phyloP scores from a whole-genome alignment of 2,113 vertebrate genomes.

The Rhynchomys soricoides region DNA sequence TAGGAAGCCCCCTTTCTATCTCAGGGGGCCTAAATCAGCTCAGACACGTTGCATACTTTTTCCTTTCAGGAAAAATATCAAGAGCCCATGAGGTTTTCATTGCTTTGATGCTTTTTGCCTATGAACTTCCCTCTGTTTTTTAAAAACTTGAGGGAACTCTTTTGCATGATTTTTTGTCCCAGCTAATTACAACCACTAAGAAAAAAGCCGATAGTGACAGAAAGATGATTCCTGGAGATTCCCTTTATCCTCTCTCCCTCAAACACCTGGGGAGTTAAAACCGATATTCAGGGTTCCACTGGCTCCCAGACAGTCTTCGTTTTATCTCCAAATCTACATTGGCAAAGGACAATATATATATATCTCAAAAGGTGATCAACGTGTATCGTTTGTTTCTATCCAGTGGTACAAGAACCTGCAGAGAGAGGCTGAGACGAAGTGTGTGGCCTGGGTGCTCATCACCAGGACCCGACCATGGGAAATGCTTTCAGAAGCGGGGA shows the following conservation, averaged over 20 bases:
- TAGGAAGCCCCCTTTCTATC: conserved; percentile 54
- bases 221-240: conserved; percentile 32
- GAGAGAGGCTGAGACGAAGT: background rate
- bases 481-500: background rate
- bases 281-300: background rate
- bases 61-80: conserved; percentile 63
- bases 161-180: conserved; percentile 52
- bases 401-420: background rate
- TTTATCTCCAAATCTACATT: background rate
- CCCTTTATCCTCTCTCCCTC: background rate
- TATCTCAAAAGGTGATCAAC: background rate
- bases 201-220: conserved; percentile 59
- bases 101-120: conserved; percentile 72
- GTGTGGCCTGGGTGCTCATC: background rate
- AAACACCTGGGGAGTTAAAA: conserved; percentile 31
- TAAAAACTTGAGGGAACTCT: conserved; percentile 62
- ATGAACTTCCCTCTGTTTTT: conserved; percentile 66
- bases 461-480: background rate
- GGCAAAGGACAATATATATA: conserved; percentile 34
- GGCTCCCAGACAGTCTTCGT: background rate
- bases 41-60: conserved; percentile 62
- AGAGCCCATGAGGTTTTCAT: conserved; percentile 77
- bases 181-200: conserved; percentile 76
- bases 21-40: conserved; percentile 71
- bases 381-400: background rate